Percentiles rank a stretch among this genome's conserved stretches.
Conservation (phyloP, 2,113 vertebrate genomes). For the Spizaetus ornatus region DNA sequence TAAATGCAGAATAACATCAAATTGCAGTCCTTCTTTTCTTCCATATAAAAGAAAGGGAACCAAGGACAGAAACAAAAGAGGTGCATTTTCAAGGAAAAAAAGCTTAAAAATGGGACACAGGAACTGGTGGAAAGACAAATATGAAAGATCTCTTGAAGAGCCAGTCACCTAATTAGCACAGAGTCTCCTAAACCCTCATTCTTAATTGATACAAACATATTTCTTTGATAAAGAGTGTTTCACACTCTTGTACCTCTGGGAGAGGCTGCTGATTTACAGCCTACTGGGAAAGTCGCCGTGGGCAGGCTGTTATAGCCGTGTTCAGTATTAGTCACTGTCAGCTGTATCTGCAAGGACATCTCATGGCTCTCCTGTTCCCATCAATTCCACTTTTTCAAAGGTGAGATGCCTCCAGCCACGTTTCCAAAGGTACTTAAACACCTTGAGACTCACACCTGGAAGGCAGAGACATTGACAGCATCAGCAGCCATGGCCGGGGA, state of each 20-base stretch:
- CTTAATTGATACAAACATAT: background rate
- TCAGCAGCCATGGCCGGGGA: background rate
- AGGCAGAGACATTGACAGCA: background rate
- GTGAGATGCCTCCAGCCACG: background rate
- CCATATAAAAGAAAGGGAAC: background rate
- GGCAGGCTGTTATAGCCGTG: background rate
- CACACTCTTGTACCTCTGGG: background rate
- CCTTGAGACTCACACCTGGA: background rate
- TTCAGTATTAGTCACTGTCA: background rate
- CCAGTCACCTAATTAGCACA: background rate
- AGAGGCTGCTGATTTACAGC: background rate
- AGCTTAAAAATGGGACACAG: background rate
- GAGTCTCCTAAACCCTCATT: background rate
- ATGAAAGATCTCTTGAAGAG: background rate
- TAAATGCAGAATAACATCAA: background rate
- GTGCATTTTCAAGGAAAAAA: background rate
- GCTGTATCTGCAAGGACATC: background rate
- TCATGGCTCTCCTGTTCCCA: background rate
- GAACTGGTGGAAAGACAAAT: background rate
- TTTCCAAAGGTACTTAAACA: background rate
- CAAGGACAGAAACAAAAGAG: background rate
- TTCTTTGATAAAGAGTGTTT: background rate
- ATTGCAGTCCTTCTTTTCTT: background rate
- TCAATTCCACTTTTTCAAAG: background rate
- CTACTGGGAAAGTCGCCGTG: fast-evolving